These are phyloP conservation scores for Ceratosolen solmsi DNA, from an alignment of 1,140 invertebrate species.

Conservation along the genomic window DNA sequence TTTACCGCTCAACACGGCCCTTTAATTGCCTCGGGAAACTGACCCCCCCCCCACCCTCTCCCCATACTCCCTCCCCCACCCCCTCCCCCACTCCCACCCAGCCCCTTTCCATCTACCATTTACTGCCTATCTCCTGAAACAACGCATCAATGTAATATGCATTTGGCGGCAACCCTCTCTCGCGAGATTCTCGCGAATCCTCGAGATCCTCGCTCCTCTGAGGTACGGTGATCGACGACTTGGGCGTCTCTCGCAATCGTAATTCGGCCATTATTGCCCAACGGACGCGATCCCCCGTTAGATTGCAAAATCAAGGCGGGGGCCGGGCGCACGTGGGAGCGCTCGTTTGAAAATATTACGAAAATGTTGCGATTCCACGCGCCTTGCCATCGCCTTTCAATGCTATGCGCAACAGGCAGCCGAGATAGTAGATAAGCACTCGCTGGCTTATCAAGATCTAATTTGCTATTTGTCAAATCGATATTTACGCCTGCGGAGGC, in stretches of 20 bases:
- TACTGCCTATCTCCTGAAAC: too few species aligned
- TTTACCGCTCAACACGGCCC: neutral
- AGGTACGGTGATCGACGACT: too few species aligned
- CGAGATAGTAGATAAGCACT: neutral
- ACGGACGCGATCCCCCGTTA: neutral
- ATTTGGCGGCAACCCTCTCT: too few species aligned
- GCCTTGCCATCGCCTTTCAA: neutral
- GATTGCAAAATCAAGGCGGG: constrained; percentile 7
- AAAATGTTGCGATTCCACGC: neutral
- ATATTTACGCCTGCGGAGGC: neutral
- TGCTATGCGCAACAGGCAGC: neutral
- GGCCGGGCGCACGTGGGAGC: neutral
- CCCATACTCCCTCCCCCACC: neutral
- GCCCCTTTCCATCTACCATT: too few species aligned
- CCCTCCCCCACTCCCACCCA: neutral
- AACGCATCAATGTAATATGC: too few species aligned
- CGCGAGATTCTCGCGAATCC: too few species aligned
- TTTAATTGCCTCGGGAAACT: neutral
- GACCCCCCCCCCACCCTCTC: neutral
- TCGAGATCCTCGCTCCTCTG: too few species aligned
- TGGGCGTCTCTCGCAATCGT: too few species aligned
- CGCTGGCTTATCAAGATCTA: neutral
- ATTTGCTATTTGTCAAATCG: neutral
- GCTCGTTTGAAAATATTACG: neutral
- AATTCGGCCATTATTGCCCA: neutral